Conservation (phyloP, 2,888 invertebrate species). For the Drosophila mayaguana region DNA sequence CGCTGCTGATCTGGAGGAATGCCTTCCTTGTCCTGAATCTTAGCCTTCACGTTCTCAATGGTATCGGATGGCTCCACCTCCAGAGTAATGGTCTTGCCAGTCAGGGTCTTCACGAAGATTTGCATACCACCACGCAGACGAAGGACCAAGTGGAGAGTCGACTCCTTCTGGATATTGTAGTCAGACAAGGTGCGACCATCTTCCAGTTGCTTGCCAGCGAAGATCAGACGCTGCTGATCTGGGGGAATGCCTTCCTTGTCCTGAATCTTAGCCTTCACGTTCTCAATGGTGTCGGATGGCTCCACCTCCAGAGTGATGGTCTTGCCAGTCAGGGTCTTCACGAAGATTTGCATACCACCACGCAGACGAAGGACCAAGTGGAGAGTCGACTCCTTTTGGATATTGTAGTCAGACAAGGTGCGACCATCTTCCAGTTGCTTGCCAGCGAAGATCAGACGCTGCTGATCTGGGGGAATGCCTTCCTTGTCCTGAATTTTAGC, state of each 20-base stretch:
- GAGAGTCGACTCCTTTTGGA: slow-evolving; percentile 96
- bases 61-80: slow-evolving; percentile 46
- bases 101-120: slow-evolving; percentile 52
- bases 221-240: no score
- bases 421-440: slow-evolving; percentile 96
- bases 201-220: no score
- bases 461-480: slow-evolving; percentile 77
- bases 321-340: slow-evolving; percentile 42
- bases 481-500: slow-evolving; percentile 77
- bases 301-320: slow-evolving; percentile 80
- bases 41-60: slow-evolving; percentile 72
- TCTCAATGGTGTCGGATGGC: no score
- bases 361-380: slow-evolving; percentile 93
- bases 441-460: slow-evolving; percentile 74
- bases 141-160: no score
- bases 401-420: slow-evolving; percentile 95
- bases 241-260: no score
- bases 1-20: slow-evolving; percentile 78
- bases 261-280: no score
- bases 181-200: no score
- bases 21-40: slow-evolving; percentile 76
- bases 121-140: no score
- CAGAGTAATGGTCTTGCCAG: slow-evolving; percentile 49
- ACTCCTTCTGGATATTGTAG: no score
- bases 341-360: slow-evolving; percentile 88